These are phyloP conservation scores for Luscinia megarhynchos DNA, from an alignment of 2,797 vertebrate species.

Conservation along the genomic window DNA sequence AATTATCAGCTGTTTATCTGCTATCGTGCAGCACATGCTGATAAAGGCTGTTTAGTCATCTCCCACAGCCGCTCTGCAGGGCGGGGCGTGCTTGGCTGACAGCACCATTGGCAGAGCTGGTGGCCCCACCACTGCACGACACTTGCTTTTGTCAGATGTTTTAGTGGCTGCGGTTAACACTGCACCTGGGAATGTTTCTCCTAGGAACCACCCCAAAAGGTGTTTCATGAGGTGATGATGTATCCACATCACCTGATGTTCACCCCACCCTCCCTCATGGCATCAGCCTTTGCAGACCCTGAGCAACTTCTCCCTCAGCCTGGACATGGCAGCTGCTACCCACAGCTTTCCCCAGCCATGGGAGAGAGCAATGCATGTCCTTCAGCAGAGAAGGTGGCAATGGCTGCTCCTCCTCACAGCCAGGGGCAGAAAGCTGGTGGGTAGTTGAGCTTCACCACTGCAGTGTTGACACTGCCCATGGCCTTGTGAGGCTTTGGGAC, in stretches of 20 bases:
- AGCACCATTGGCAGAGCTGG: neutral
- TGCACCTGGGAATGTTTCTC: neutral
- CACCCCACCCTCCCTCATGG: neutral
- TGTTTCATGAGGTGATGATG: slow-evolving; percentile 5
- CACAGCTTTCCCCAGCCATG: fast-evolving
- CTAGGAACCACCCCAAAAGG: slow-evolving; percentile 30
- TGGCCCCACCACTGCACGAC: neutral
- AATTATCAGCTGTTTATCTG: slow-evolving; percentile 25
- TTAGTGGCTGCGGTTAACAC: neutral
- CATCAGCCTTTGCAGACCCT: neutral
- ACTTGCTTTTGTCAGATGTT: neutral
- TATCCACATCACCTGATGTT: neutral
- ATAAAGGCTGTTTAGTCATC: neutral
- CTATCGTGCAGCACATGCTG: neutral
- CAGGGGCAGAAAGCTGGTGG: neutral
- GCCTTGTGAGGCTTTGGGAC: neutral
- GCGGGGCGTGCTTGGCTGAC: fast-evolving
- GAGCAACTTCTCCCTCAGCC: neutral
- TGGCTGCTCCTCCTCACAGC: neutral
- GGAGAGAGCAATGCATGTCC: neutral
- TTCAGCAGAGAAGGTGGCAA: neutral
- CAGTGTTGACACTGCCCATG: fast-evolving
- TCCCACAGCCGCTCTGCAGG: neutral
- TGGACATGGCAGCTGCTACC: neutral
- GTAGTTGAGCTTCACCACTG: fast-evolving